phyloP scores from a whole-genome alignment of 1,140 invertebrate genomes.

The Musca domestica region DNA sequence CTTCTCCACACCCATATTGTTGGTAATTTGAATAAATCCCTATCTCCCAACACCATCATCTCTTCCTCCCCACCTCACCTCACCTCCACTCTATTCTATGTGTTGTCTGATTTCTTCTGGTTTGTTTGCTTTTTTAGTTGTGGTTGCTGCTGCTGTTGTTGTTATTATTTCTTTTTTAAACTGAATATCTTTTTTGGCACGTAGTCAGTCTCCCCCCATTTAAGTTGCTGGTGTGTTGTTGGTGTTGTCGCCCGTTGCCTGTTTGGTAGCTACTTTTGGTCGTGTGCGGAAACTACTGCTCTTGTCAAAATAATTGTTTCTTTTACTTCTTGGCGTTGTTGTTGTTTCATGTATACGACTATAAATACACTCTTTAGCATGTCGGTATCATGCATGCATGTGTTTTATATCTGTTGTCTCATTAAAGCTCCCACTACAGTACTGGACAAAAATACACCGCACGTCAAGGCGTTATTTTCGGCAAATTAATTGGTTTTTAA shows the following conservation, averaged over 20 bases:
- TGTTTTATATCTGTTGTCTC: no score
- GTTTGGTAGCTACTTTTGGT: not conserved
- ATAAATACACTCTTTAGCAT: no score
- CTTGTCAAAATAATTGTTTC: no score
- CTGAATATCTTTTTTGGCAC: not conserved
- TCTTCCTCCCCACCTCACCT: not conserved
- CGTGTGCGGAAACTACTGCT: conserved; percentile 13
- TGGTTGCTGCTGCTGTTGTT: not conserved
- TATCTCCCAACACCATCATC: not conserved
- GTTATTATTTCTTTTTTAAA: not conserved
- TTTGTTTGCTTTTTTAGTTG: no score
- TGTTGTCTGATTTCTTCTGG: not conserved
- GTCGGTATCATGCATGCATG: no score
- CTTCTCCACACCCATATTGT: not conserved
- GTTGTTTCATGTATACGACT: no score
- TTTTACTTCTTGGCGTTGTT: no score
- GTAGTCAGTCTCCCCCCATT: not conserved
- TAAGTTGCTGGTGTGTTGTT: not conserved
- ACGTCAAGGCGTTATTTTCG: no score
- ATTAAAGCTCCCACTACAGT: no score
- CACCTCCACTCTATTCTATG: no score
- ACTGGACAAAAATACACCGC: no score
- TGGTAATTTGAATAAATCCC: not conserved
- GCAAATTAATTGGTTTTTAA: no score
- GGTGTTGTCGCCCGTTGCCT: not conserved